phyloP scores from a whole-genome alignment of 2,113 vertebrate genomes.

The Hemicordylus capensis region DNA sequence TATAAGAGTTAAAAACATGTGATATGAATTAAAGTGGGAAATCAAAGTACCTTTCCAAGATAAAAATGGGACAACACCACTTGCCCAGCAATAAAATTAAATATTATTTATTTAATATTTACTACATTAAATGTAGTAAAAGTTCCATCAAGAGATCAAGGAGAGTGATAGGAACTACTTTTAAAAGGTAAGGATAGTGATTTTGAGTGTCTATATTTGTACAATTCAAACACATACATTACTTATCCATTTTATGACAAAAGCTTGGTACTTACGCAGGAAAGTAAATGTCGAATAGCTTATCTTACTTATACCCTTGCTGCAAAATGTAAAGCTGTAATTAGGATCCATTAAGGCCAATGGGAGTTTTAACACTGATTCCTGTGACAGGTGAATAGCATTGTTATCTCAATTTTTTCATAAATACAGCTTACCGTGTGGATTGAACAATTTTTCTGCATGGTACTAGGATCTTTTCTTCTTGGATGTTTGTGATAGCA shows the following conservation, averaged over 20 bases:
- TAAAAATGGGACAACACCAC: constrained; percentile 37
- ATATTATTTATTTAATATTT: too few species aligned
- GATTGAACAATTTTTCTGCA: not conserved
- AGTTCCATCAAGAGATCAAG: constrained; percentile 32
- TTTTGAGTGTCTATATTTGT: constrained; percentile 54
- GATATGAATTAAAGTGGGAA: constrained; percentile 49
- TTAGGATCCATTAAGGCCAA: not conserved
- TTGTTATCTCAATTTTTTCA: not conserved
- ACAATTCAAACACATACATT: constrained; percentile 50
- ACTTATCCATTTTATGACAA: constrained; percentile 44
- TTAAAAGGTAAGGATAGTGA: constrained; percentile 28
- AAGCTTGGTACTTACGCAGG: constrained; percentile 43
- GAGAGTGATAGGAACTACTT: constrained; percentile 29
- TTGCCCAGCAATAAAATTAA: constrained; percentile 13
- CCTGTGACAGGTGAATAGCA: not conserved
- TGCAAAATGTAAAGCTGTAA: not conserved
- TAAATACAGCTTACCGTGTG: not conserved
- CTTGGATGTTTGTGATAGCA: too few species aligned
- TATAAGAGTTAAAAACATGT: constrained; percentile 46
- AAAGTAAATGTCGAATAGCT: constrained; percentile 44
- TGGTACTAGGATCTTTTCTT: not conserved
- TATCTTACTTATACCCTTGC: constrained; percentile 16
- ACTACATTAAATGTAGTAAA: constrained; percentile 31
- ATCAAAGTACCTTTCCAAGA: constrained; percentile 45
- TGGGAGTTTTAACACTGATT: not conserved